Evolutionary conservation across 2,888 invertebrate genomes (phyloP), one percentile per base, ranked within the genome.

Genomic region (Ceramica pisi): DNA sequence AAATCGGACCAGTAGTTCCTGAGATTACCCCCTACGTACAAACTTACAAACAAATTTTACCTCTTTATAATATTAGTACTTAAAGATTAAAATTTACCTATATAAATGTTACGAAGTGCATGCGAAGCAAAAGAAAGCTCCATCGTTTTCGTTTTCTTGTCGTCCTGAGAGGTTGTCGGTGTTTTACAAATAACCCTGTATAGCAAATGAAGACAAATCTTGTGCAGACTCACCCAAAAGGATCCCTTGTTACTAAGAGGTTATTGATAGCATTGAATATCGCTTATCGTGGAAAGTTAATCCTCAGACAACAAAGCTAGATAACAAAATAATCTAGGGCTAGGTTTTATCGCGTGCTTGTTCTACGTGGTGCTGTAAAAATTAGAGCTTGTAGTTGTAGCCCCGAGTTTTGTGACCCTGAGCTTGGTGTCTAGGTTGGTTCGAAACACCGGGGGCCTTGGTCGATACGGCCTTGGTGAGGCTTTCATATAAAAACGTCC

Each of bases 381-480:
- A 72, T 57, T 53, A 62, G 53, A 72, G 55, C 65, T 50, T 35
- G 16, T 21, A 57, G 57, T 50, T 35, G 16, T 21, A 57, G 57
- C 67, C 53, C 31, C 61, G n/a, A 65, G 62, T 26, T 8, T 64
- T 35, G 16, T 65, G 83, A 67, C 82, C 78, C 64, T 80, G 80
- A 68, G 53, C 46, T 46, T 21, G 50, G 63, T 62, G 74, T 81
- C 81, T 84, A 83, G 74, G 81, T 78, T 81, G 74, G 65, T 46
- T 75, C 21, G 44, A 67, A 59, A 46, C 64, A 53, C 69, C 78
- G 80, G 50, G 74, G 80, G 78, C 78, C 85, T 82, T 77, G 88
- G 83, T 75, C 87, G 81, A 67, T 74, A 67, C 73, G 79, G 56
- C 82, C 80, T 73, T 85, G 81, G 23, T 35, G 57, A 12, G 53